Evolutionary conservation across 1,140 invertebrate species (phyloP).

Genomic region (Trypoxylus dichotomus): DNA sequence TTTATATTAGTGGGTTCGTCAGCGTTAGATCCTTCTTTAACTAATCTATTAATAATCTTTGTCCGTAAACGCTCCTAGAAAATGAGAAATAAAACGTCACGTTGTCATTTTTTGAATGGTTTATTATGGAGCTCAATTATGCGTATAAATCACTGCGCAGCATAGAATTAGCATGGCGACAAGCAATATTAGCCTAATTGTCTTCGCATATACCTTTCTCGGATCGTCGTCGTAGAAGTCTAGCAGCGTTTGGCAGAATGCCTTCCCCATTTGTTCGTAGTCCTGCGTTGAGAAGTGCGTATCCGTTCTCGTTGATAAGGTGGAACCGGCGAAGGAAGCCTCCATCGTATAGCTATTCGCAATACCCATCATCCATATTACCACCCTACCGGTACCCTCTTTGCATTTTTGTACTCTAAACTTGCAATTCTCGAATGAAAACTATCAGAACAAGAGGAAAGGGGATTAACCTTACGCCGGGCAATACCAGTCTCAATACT

Average conservation of each 20-base stretch:
- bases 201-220: constrained; percentile 64
- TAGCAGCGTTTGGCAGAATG: constrained; percentile 89
- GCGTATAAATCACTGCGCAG: not conserved
- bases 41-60: constrained; percentile 76
- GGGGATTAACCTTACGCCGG: not conserved
- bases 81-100: constrained; percentile 41
- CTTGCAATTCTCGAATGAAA: constrained; percentile 91
- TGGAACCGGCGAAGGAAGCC: constrained; percentile 89
- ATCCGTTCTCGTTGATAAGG: constrained; percentile 72
- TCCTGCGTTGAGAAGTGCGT: constrained; percentile 86
- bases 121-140: not conserved
- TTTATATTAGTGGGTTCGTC: constrained; percentile 85
- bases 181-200: not conserved
- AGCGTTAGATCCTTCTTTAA: constrained; percentile 82
- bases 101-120: not conserved
- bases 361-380: constrained; percentile 93
- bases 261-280: constrained; percentile 79
- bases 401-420: constrained; percentile 90
- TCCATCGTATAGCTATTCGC: constrained; percentile 94
- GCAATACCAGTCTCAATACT: too few relatives aligned
- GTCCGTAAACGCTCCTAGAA: constrained; percentile 70
- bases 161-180: not conserved
- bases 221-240: constrained; percentile 90
- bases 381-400: constrained; percentile 90
- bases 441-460: constrained; percentile 60